Base-by-base conservation (phyloP, 1,140 invertebrate genomes). In the Habropoda laboriosa region DNA sequence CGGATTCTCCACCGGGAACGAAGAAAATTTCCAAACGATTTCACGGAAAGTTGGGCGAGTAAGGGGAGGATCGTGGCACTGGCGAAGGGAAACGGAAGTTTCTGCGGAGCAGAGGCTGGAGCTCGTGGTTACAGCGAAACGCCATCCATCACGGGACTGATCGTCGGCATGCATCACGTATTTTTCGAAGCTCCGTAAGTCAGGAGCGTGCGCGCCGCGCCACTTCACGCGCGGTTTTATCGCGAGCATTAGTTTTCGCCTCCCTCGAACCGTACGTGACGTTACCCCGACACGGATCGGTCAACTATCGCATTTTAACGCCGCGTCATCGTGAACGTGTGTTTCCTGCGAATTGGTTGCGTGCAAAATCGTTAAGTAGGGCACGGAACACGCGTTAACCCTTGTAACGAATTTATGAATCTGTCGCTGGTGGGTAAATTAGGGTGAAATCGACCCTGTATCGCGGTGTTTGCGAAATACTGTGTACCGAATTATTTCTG, bases 111-210 rank as follows among this genome's bases (percentile, higher is more conserved):
- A 70, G 49, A 45, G 57, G 61, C 63, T 68, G 64, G 45, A 49
- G 58, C 64, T 18, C 35, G n/a, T n/a, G 45, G 80, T 49, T 71
- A 67, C 49, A 53, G 57, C 67, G 73, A 73, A 47, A 45, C 68
- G 67, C 71, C 74, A 86, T 86, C 83, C 83, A 86, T 86, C 83
- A 86, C 61, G 38, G 18, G 10, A 35, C 58, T 63, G 79, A 81
- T 85, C 61, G 83, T 53, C 63, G n/a, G 68, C 70, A 74, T 85
- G 76, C 74, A 81, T 85, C 83, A 75, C 85, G 82, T 74, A 85
- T 86, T 86, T 86, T 86, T 86, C 70, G 60, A 71, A 40, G 60
- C 67, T 70, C 53, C 24, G 70, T 57, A 64, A 80, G 81, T 73
- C 57, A 32, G 76, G 79, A 70, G 75, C 82, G 55, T 27, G 35